Evolutionary conservation across 2,888 invertebrate species (phyloP), one percentile per base, ranked within the genome.

Genomic region (Sinelater perroti): DNA sequence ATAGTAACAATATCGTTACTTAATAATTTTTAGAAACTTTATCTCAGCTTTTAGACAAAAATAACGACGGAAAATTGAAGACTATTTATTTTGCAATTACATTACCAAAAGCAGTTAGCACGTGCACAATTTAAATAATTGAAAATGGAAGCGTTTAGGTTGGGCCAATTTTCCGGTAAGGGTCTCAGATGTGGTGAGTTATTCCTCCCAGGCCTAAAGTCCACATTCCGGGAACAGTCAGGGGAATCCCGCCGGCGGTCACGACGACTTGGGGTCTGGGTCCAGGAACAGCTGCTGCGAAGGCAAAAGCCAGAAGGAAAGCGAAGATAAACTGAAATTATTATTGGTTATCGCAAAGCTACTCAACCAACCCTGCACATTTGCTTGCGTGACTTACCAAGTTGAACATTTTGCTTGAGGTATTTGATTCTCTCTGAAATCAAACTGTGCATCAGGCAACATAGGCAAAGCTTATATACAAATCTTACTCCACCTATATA

Each of bases 301-400:
- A 63, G 56, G 80, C 74, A 65, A 83, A 4, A 49, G 82, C 78
- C 70, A 81, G 40, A 14, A 81, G 64, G 45, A 79, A 78, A 62
- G 81, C 75, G 35, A 81, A 64, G 55, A 81, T 70, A 28, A 81
- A 63, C 82, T 82, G 75, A 78, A 59, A 53, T 1, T 26, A 7
- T 13, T 2, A 10, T 28, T n/a, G n/a, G n/a, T n/a, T n/a, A n/a
- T n/a, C n/a, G n/a, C n/a, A 28, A 28, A 28, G n/a, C n/a, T n/a
- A 28, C 6, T 18, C n/a, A 21, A 21, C 10, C 14, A 18, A 42
- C n/a, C n/a, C n/a, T n/a, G n/a, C n/a, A n/a, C n/a, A n/a, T n/a
- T n/a, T n/a, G n/a, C n/a, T n/a, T n/a, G 16, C 1, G 2, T n/a
- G 28, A 60, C 62, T 62, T 57, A 62, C 62, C 13, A 56, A 36